Percentiles rank a stretch among this genome's conserved stretches.
phyloP scores from a whole-genome alignment of 2,113 vertebrate genomes.

The Syngnathus scovelli region DNA sequence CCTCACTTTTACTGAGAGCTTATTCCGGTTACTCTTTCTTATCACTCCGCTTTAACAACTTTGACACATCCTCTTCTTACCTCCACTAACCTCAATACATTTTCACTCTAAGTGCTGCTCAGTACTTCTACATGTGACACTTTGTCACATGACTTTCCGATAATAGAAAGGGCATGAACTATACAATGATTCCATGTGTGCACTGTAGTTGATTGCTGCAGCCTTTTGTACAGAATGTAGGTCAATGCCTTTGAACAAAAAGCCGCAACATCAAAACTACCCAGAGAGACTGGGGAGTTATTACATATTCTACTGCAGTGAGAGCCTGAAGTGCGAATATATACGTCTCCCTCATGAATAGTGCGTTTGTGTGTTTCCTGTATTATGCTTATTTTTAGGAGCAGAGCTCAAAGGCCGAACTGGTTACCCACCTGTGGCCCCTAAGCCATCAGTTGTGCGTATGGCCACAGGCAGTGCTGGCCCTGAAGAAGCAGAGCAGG shows the following conservation, averaged over 20 bases:
- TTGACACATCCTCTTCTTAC: not conserved
- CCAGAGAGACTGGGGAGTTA: slow-evolving; percentile 36
- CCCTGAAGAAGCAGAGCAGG: slow-evolving; percentile 50
- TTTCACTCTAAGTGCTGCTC: not conserved
- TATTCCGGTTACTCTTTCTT: not conserved
- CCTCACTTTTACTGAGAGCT: not conserved
- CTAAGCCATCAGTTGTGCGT: slow-evolving; percentile 54
- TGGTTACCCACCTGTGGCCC: slow-evolving; percentile 62
- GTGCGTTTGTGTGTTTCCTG: slow-evolving; percentile 26
- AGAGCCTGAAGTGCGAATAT: slow-evolving; percentile 25
- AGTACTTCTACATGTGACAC: not conserved
- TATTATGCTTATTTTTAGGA: slow-evolving; percentile 36
- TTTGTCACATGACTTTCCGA: slow-evolving; percentile 4
- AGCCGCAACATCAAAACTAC: slow-evolving; percentile 57
- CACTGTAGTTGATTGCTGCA: slow-evolving; percentile 33
- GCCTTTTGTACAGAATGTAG: slow-evolving; percentile 55
- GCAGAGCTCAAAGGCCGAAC: slow-evolving; percentile 43
- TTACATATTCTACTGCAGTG: slow-evolving; percentile 46
- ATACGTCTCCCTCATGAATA: slow-evolving; percentile 3
- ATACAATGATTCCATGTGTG: slow-evolving; percentile 21
- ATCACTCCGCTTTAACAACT: not conserved
- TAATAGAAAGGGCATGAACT: slow-evolving; percentile 7
- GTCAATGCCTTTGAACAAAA: slow-evolving; percentile 56
- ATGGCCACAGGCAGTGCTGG: slow-evolving; percentile 48
- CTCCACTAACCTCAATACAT: not conserved